Base-by-base conservation (phyloP, 2,888 invertebrate species). In the Reticulitermes lucifugus region DNA sequence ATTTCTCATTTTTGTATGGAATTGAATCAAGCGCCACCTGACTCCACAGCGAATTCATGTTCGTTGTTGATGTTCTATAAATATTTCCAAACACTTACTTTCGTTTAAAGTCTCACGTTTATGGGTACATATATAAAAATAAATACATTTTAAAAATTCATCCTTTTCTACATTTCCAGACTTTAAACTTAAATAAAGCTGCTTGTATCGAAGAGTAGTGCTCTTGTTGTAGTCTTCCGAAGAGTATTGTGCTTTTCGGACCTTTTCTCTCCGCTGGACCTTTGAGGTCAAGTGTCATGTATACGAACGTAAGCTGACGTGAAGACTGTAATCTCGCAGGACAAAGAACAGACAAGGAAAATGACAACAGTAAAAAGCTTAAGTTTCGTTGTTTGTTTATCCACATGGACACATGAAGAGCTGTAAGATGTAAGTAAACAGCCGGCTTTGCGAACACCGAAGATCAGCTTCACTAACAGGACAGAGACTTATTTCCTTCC, bases 301-400 rank as follows among this genome's bases (percentile, higher is more conserved):
- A 35, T 35, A 14, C 65, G 65, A 25, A 7, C 25, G 6, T 65
- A n/a, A 65, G 65, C 12, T 65, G n/a, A 65, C n/a, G 65, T 65
- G n/a, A 65, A n/a, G 65, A 41, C 41, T 1, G 73, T 18, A 9
- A 41, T 73, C 73, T 41, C 41, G 2, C 10, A 29, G 25, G 73
- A 22, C 73, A 73, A 25, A 65, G 65, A 65, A 12, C 3, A 73
- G 73, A 73, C 73, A 73, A 41, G 41, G 73, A 41, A 73, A 21
- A 41, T 12, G 73, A 73, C 73, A 41, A 41, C 41, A 41, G 73
- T 73, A 73, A 73, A 73, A 73, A 73, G 73, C 41, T 41, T 41
- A 73, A 14, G 9, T 35, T 29, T 41, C 41, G 41, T 41, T 73
- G 73, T 73, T 73, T 73, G 73, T 73, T 73, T 73, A 73, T 41